Evolutionary conservation across 2,113 vertebrate species (phyloP).

Genomic region (Grammomys surdaster): DNA sequence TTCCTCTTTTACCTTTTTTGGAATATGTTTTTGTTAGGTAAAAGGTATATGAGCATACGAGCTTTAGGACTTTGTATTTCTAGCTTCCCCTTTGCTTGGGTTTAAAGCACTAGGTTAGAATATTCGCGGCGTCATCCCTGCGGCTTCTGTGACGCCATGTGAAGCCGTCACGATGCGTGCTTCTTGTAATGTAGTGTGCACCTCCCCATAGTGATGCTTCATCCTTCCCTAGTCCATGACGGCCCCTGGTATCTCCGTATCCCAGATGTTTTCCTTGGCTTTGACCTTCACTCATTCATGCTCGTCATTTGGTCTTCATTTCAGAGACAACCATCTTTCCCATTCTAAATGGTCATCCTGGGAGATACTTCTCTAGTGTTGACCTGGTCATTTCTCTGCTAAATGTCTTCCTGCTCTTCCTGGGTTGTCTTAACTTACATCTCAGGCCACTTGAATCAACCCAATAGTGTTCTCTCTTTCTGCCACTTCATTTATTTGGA

Average conservation of each 20-base stretch:
- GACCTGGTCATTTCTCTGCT: conserved; percentile 17
- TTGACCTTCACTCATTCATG: conserved; percentile 10
- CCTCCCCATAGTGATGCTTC: not conserved
- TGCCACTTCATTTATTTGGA: not conserved
- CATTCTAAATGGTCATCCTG: not conserved
- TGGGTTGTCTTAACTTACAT: not conserved
- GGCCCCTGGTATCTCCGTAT: not conserved
- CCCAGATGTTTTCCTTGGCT: not conserved
- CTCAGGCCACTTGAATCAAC: not conserved
- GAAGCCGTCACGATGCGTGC: not conserved
- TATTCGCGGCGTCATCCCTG: not conserved
- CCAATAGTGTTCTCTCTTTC: not conserved
- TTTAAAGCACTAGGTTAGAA: not conserved
- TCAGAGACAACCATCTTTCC: not conserved
- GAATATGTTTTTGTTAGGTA: not conserved
- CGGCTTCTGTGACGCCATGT: not conserved
- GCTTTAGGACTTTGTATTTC: not conserved
- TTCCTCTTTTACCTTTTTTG: not conserved
- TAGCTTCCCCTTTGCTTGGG: not conserved
- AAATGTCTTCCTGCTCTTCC: not conserved
- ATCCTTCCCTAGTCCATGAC: not conserved
- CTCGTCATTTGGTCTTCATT: conserved; percentile 18
- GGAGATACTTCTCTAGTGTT: not conserved
- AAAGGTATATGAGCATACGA: not conserved
- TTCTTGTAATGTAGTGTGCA: not conserved